A percentile compares a stretch with the other conserved stretches of the same genome.
These are phyloP conservation scores for Spodoptera exigua DNA, from an alignment of 2,888 invertebrate species.

Conservation along the genomic window DNA sequence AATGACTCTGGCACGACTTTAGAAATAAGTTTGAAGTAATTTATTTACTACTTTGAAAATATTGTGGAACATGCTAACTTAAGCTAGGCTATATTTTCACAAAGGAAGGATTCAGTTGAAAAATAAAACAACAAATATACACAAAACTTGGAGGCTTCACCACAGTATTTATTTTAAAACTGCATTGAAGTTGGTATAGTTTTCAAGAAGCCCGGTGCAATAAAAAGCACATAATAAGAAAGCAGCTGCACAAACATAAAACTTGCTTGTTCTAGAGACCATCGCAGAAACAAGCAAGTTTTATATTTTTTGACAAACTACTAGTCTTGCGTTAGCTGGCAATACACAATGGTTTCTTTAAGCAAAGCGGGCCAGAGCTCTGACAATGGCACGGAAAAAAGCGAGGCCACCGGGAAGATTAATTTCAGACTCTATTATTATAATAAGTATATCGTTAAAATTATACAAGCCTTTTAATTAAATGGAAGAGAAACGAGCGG, in stretches of 20 bases:
- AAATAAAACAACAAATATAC: too few relatives aligned
- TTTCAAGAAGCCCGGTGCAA: too few relatives aligned
- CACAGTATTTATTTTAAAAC: too few relatives aligned
- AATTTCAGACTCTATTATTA: constrained; percentile 42
- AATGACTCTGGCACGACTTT: background rate
- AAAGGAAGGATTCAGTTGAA: too few relatives aligned
- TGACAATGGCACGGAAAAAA: constrained; percentile 36
- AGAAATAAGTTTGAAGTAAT: background rate
- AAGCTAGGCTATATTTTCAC: background rate
- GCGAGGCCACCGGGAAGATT: constrained; percentile 30
- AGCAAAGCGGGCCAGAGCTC: constrained; percentile 25
- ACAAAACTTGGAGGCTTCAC: too few relatives aligned
- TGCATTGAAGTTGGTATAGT: too few relatives aligned
- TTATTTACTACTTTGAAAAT: too few relatives aligned
- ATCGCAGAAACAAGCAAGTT: constrained; percentile 34
- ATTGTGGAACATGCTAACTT: background rate
- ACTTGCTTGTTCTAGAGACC: too few relatives aligned
- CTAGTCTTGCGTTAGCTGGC: constrained; percentile 38
- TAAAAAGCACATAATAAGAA: too few relatives aligned
- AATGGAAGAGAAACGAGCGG: constrained; percentile 11
- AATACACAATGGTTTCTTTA: constrained; percentile 41
- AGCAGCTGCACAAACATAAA: too few relatives aligned
- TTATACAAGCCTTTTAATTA: constrained; percentile 15
- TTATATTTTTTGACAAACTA: constrained; percentile 44
- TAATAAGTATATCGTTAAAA: constrained; percentile 30